These are phyloP conservation scores for Gopherus flavomarginatus DNA, from an alignment of 2,113 vertebrate genomes.

Conservation along the genomic window DNA sequence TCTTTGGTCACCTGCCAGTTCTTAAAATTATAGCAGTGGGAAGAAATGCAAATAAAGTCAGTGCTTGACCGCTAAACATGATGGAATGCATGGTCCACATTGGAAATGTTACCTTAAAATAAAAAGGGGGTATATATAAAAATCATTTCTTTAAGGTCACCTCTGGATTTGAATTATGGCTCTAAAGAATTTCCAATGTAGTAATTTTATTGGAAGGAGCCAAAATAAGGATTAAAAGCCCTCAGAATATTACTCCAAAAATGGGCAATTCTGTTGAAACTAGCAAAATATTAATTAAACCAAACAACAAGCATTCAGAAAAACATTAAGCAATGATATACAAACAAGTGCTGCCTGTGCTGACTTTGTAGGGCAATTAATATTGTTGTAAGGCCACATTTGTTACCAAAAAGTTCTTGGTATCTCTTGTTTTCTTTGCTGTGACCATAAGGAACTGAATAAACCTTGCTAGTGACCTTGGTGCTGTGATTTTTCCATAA, in stretches of 20 bases:
- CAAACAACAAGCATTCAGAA: not conserved
- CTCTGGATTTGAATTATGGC: slow-evolving; percentile 72
- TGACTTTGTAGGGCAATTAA: not conserved
- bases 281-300: not conserved
- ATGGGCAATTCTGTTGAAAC: not conserved
- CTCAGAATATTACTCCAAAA: not conserved
- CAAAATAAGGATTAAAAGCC: slow-evolving; percentile 14
- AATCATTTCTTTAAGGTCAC: slow-evolving; percentile 77
- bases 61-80: slow-evolving; percentile 74
- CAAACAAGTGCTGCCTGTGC: not conserved
- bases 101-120: slow-evolving; percentile 72
- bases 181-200: slow-evolving; percentile 66
- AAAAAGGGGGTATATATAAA: slow-evolving; percentile 65
- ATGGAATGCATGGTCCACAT: slow-evolving; percentile 66
- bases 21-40: slow-evolving; percentile 76
- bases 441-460: not conserved
- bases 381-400: not conserved
- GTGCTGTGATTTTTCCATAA: not conserved
- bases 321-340: not conserved
- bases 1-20: slow-evolving; percentile 80
- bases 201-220: slow-evolving; percentile 51
- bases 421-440: not conserved
- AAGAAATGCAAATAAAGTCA: slow-evolving; percentile 78
- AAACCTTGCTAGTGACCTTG: not conserved
- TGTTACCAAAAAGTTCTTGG: not conserved